These are phyloP conservation scores for Stichopus chloronotus DNA, from an alignment of 35 echinoderm and acorn worm genomes.

Conservation along the genomic window DNA sequence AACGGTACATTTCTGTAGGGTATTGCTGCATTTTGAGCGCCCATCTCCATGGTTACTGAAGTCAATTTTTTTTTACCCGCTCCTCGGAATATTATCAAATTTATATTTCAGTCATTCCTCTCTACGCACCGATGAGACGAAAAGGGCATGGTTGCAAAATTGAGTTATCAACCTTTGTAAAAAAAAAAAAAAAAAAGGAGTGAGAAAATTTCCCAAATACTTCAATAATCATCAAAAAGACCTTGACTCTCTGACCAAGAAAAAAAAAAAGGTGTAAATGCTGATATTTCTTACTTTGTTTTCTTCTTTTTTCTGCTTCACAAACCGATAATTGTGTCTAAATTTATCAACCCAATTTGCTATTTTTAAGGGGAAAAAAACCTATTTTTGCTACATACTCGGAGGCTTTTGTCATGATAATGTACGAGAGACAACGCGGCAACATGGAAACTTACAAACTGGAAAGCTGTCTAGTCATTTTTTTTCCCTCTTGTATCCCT, in stretches of 20 bases:
- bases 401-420: conserved; percentile 4
- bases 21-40: no score
- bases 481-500: neutral
- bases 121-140: no score
- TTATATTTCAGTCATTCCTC: no score
- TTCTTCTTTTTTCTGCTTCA: neutral
- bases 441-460: neutral
- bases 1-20: no score
- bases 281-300: neutral
- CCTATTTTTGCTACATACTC: neutral
- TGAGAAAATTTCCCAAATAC: neutral
- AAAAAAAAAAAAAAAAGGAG: neutral
- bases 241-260: neutral
- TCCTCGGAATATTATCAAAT: no score
- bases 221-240: neutral
- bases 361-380: neutral
- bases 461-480: neutral
- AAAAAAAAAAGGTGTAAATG: neutral
- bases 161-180: neutral
- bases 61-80: no score
- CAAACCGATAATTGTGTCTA: neutral
- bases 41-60: no score
- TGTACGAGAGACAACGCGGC: neutral
- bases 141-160: neutral
- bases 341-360: neutral